phyloP scores from a whole-genome alignment of 2,113 vertebrate genomes.

The Strix aluco region DNA sequence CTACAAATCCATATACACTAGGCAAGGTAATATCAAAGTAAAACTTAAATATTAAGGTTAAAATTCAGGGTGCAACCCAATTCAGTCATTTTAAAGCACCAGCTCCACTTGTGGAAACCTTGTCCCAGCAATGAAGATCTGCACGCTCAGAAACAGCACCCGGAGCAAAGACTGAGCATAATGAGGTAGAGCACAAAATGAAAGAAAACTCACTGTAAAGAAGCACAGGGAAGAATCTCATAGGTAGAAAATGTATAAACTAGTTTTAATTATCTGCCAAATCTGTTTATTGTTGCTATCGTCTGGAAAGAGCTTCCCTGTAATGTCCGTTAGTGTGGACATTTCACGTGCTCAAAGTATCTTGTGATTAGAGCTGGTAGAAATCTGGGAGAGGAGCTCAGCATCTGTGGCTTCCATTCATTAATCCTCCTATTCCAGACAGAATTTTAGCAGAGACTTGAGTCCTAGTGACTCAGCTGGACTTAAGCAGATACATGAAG shows the following conservation, averaged over 20 bases:
- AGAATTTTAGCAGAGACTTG: background rate
- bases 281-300: background rate
- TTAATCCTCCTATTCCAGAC: background rate
- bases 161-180: background rate
- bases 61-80: background rate
- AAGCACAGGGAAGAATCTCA: fast-evolving
- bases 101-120: background rate
- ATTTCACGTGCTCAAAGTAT: background rate
- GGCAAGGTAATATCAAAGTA: background rate
- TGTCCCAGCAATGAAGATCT: background rate
- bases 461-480: background rate
- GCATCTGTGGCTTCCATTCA: background rate
- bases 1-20: background rate
- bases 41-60: background rate
- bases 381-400: background rate
- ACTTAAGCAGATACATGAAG: background rate
- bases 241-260: background rate
- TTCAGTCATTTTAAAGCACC: background rate
- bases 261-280: background rate
- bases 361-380: background rate
- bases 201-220: background rate
- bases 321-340: background rate
- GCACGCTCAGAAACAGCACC: background rate
- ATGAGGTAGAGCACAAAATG: background rate
- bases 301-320: background rate